These are phyloP conservation scores for Ceryle rudis DNA, from an alignment of 2,797 vertebrate genomes.

Conservation along the genomic window DNA sequence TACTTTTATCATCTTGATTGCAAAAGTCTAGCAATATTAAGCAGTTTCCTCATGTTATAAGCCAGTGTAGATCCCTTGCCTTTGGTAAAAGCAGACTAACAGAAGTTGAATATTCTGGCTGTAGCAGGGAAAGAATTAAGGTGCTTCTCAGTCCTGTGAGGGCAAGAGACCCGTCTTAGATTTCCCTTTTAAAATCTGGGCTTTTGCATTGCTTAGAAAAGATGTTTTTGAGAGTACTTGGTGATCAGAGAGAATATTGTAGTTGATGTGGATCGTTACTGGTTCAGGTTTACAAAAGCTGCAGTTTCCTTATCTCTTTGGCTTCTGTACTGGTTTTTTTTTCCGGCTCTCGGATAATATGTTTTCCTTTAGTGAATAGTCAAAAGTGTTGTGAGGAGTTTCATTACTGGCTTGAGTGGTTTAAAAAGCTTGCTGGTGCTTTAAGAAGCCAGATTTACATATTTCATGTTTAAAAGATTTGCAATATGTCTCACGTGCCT, in stretches of 20 bases:
- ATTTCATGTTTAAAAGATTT: slow-evolving; percentile 32
- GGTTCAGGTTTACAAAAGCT: background rate
- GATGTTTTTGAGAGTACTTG: background rate
- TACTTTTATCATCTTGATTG: background rate
- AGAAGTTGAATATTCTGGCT: background rate
- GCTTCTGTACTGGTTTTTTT: background rate
- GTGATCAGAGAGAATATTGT: background rate
- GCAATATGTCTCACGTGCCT: background rate
- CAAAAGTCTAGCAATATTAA: background rate
- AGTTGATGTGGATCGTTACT: background rate
- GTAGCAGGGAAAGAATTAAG: background rate
- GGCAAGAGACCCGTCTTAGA: background rate
- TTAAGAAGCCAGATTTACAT: slow-evolving; percentile 20
- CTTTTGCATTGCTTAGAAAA: background rate
- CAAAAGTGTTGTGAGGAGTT: background rate
- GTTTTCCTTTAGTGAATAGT: background rate
- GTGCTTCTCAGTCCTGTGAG: background rate
- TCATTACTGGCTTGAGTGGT: background rate
- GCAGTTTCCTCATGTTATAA: background rate
- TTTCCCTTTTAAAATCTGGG: background rate
- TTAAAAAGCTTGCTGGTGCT: slow-evolving; percentile 3
- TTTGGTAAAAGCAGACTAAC: background rate
- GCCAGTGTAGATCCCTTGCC: background rate
- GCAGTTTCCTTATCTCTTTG: background rate
- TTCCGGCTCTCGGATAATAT: background rate